Conservation (phyloP, 30 jellyfish, hydroid and myxozoan genomes). For the Turritopsis rubra region DNA sequence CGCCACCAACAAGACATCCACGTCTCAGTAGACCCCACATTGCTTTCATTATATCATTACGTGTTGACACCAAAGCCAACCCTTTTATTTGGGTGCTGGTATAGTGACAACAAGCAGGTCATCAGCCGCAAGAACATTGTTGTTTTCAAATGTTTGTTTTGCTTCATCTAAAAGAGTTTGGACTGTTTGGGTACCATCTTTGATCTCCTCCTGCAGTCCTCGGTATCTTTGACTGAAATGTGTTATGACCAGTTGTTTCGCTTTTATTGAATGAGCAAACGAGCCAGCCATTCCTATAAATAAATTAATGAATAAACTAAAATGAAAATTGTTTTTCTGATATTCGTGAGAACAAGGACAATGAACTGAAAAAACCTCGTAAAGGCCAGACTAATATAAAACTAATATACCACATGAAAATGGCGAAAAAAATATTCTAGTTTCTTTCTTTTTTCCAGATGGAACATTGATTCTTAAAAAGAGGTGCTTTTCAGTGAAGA, state of each 20-base stretch:
- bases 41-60: too few relatives aligned
- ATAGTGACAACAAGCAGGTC: neutral
- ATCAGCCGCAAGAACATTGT: slow-evolving; percentile 2
- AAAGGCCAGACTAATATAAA: too few relatives aligned
- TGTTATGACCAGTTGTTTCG: neutral
- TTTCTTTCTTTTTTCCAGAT: too few relatives aligned
- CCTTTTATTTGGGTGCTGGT: neutral
- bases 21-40: too few relatives aligned
- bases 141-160: neutral
- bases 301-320: neutral
- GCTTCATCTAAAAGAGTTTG: neutral
- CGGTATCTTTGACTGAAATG: neutral
- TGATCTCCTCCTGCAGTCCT: neutral
- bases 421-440: too few relatives aligned
- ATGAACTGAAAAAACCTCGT: neutral
- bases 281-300: slow-evolving; percentile 11
- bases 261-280: neutral
- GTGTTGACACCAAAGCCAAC: neutral
- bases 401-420: too few relatives aligned
- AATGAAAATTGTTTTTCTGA: too few relatives aligned
- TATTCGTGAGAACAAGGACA: neutral
- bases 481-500: too few relatives aligned
- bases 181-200: slow-evolving; percentile 8
- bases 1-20: too few relatives aligned
- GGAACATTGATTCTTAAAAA: too few relatives aligned